Percentiles rank a stretch among this genome's conserved stretches.
phyloP scores from a whole-genome alignment of 2,113 vertebrate genomes.

The Danionella cerebrum region DNA sequence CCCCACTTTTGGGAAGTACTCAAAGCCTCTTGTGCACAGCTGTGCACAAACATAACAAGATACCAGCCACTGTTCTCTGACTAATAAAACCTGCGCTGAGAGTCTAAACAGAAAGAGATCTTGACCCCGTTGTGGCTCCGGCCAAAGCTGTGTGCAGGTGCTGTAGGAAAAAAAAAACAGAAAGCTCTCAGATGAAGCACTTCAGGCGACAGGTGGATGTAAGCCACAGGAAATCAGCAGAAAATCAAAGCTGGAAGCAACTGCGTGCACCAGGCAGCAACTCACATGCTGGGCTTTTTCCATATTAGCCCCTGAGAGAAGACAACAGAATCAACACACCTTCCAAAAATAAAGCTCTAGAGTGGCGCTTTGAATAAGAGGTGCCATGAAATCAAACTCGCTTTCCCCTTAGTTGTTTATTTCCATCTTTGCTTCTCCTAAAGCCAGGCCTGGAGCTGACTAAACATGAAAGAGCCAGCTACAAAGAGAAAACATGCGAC shows the following conservation, averaged over 20 bases:
- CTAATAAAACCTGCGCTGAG: neutral
- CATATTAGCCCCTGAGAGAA: neutral
- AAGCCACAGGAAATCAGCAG: neutral
- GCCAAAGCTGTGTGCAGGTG: slow-evolving; percentile 10
- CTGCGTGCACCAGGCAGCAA: neutral
- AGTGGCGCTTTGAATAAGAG: neutral
- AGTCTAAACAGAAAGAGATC: neutral
- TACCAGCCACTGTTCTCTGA: neutral
- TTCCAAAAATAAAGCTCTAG: neutral
- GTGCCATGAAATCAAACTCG: neutral
- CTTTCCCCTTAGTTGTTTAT: slow-evolving; percentile 22
- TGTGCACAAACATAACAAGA: neutral
- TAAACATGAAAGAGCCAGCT: neutral
- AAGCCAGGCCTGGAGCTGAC: slow-evolving; percentile 5
- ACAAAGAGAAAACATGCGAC: neutral
- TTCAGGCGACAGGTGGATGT: neutral
- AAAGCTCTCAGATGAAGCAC: neutral
- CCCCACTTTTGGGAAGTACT: neutral
- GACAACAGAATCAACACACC: neutral
- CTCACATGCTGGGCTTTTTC: neutral
- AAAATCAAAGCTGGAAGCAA: slow-evolving; percentile 14
- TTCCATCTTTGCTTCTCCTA: slow-evolving; percentile 21
- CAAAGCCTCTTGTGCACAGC: neutral
- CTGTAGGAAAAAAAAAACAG: neutral
- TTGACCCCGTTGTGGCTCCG: neutral